Evolutionary conservation across 1,140 invertebrate genomes (phyloP), one percentile per base, ranked within the genome.

Genomic region (Lepidotrigona ventralis): DNA sequence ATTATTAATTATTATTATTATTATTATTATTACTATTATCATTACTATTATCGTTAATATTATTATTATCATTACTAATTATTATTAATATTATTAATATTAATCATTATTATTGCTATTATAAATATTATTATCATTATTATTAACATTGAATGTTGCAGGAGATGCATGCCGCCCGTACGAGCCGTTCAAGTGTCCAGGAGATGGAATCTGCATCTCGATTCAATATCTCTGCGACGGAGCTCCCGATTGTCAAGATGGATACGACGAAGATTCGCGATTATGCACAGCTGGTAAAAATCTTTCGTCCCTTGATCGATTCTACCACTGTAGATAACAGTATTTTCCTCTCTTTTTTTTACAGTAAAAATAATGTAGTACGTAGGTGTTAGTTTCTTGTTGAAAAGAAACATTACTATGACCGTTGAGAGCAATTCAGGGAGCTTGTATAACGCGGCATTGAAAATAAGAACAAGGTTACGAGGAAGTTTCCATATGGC

Each of bases 161-260:
- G 96, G 94, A 86, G 95, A 96, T 83, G 94, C 96, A 85, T 98
- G 97, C 91, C 97, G 97, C 90, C 97, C 97, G 0, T 98, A 98
- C 93, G 97, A 99, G 92, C 98, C 98, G 21, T 99, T 99, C 95
- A 98, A 98, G 92, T 99, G 98, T 93, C 98, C 98, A 2, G 98
- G 97, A 80, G 97, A 98, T 91, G 96, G 97, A 84, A 96, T 96
- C 91, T 99, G 98, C 93, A 99, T 99, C 93, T 98, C 98, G 79
- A 99, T 99, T 93, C 98, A 98, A 92, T 99, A 99, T 95, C 95
- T 97, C 85, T 99, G 97, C 93, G 98, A 99, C 91, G 98, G 98
- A 60, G 98, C 98, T 0, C 97, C 98, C 1, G 98, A 99, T 94
- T 99, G 98, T 95, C 96, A 97, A 39, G 98, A 99, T 89, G 98